phyloP scores from a whole-genome alignment of 2,888 invertebrate genomes.

The Magallana nippona region DNA sequence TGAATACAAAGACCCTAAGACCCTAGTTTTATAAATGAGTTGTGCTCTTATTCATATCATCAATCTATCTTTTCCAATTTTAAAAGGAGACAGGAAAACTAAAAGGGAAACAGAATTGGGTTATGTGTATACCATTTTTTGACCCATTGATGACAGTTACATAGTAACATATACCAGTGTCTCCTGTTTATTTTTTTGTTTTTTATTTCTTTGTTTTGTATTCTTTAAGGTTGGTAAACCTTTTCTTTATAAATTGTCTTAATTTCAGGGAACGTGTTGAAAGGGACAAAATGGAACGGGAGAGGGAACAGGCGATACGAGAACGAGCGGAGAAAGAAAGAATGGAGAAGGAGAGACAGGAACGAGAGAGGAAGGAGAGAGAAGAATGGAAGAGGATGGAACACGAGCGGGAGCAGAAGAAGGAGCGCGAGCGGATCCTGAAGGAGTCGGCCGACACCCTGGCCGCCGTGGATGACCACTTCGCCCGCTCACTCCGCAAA shows the following conservation, averaged over 20 bases:
- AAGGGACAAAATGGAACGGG: constrained; percentile 46
- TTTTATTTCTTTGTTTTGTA: background rate
- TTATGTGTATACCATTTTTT: no score
- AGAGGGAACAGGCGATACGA: constrained; percentile 56
- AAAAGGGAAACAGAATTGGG: no score
- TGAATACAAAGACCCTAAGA: no score
- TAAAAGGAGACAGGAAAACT: no score
- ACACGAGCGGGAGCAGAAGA: constrained; percentile 64
- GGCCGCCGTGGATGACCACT: constrained; percentile 88
- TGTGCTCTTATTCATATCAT: no score
- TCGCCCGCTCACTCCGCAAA: constrained; percentile 88
- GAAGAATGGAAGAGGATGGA: constrained; percentile 57
- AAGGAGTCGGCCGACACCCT: constrained; percentile 72
- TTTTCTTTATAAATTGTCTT: no score
- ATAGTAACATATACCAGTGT: no score
- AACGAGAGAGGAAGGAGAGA: constrained; percentile 67
- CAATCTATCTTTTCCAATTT: no score
- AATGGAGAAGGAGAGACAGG: constrained; percentile 75
- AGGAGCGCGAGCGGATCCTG: constrained; percentile 69
- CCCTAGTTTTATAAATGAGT: no score
- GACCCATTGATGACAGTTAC: no score
- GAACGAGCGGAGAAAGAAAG: constrained; percentile 71
- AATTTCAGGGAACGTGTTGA: constrained; percentile 34
- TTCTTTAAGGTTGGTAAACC: background rate
- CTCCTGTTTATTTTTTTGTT: no score